Evolutionary conservation across 2,797 vertebrate species (phyloP).

Genomic region (Pipistrellus kuhlii): DNA sequence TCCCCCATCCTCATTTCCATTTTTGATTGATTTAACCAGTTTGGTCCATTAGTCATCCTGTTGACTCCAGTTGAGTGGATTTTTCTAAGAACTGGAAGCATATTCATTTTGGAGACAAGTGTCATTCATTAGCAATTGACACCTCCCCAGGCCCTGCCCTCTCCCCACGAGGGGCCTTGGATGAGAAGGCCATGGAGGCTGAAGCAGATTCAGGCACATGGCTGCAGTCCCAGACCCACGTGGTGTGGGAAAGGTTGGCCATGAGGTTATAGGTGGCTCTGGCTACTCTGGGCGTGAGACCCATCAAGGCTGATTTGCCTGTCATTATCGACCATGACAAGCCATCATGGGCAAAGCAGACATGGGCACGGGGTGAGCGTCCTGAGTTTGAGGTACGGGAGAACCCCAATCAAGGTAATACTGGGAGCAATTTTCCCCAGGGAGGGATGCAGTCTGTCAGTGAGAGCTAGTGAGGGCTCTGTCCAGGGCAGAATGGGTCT

Average conservation of each 20-base stretch:
- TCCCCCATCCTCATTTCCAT: constrained; percentile 53
- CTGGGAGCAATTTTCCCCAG: neutral
- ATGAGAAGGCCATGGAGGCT: neutral
- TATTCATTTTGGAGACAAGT: constrained; percentile 73
- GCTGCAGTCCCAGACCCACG: neutral
- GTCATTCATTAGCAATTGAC: constrained; percentile 71
- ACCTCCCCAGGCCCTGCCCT: neutral
- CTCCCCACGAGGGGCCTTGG: neutral
- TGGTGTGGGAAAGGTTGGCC: neutral
- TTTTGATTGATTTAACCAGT: constrained; percentile 72
- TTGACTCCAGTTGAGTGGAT: constrained; percentile 68
- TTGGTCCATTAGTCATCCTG: constrained; percentile 78
- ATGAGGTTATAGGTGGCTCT: neutral
- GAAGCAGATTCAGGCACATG: neutral
- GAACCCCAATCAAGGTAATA: neutral
- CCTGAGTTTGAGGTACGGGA: neutral
- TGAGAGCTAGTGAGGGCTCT: neutral
- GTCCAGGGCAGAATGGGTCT: no score
- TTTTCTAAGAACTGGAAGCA: constrained; percentile 68
- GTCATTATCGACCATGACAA: neutral
- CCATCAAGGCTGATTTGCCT: neutral
- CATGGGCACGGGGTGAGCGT: neutral
- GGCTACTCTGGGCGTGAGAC: neutral
- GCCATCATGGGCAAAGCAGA: neutral
- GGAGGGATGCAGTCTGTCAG: neutral